phyloP scores from a whole-genome alignment of 2,888 invertebrate genomes.

The Lypha dubia region DNA sequence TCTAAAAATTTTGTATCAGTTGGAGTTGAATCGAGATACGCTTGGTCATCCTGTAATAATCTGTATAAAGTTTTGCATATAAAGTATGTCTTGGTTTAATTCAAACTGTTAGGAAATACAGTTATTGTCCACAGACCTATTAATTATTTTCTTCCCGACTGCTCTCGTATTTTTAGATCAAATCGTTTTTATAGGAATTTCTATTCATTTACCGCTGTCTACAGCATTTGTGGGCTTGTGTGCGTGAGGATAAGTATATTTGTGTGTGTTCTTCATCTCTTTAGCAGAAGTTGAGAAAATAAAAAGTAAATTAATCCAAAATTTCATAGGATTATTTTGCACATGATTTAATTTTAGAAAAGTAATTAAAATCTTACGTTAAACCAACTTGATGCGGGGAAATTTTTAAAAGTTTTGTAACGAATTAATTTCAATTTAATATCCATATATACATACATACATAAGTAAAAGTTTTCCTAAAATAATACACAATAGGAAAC shows the following conservation, averaged over 20 bases:
- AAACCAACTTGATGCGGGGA: not conserved
- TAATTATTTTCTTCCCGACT: too few relatives aligned
- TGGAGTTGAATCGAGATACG: too few relatives aligned
- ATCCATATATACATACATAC: too few relatives aligned
- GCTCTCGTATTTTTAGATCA: too few relatives aligned
- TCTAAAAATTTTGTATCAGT: too few relatives aligned
- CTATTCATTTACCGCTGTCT: conserved; percentile 50
- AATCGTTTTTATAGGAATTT: too few relatives aligned
- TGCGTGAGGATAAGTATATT: not conserved
- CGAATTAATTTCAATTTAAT: conserved; percentile 27
- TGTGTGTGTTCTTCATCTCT: not conserved
- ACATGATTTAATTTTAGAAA: conserved; percentile 66
- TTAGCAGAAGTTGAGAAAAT: not conserved
- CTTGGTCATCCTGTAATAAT: too few relatives aligned
- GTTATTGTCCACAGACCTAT: too few relatives aligned
- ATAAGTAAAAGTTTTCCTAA: conserved; percentile 16
- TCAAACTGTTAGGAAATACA: too few relatives aligned
- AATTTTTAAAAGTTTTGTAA: conserved; percentile 8
- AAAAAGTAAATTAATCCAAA: conserved; percentile 39
- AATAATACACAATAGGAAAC: conserved; percentile 10
- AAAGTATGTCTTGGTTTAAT: too few relatives aligned
- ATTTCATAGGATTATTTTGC: conserved; percentile 64
- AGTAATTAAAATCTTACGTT: conserved; percentile 56
- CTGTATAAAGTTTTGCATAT: too few relatives aligned
- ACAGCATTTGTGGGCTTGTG: conserved; percentile 1